Evolutionary conservation across 2,888 invertebrate genomes (phyloP).

Genomic region (Leucophenga montana): DNA sequence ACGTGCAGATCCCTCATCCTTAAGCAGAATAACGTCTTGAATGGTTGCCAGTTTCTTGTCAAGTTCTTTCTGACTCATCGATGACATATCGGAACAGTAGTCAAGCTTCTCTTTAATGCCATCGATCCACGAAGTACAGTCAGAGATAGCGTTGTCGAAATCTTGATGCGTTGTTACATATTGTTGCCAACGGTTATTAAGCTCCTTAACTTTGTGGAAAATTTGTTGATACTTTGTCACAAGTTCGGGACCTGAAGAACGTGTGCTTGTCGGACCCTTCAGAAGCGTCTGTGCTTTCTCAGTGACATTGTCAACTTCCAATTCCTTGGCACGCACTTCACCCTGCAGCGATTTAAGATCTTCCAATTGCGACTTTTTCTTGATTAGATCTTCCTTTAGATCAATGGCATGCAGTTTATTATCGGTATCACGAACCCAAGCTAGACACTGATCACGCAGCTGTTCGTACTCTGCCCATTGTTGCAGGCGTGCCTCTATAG

Average conservation of each 20-base stretch:
- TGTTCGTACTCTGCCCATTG: constrained; percentile 95
- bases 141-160: constrained; percentile 85
- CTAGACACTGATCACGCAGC: constrained; percentile 86
- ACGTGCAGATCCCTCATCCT: constrained; percentile 93
- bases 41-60: constrained; percentile 88
- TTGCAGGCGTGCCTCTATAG: constrained; percentile 86
- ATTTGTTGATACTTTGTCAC: constrained; percentile 93
- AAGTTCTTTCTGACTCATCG: constrained; percentile 87
- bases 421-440: constrained; percentile 92
- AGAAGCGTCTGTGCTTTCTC: constrained; percentile 91
- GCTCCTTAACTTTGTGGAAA: constrained; percentile 91
- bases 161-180: constrained; percentile 91
- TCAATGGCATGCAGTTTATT: constrained; percentile 90
- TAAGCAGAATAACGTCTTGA: constrained; percentile 89
- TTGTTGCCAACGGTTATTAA: constrained; percentile 92
- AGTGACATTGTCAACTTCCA: constrained; percentile 93
- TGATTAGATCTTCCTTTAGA: constrained; percentile 84
- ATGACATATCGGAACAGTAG: constrained; percentile 87
- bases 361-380: constrained; percentile 90
- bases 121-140: constrained; percentile 88
- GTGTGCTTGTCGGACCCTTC: constrained; percentile 81
- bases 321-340: constrained; percentile 90
- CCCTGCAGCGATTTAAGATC: constrained; percentile 86
- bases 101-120: constrained; percentile 87
- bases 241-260: constrained; percentile 90